Base-by-base conservation (phyloP, 2,888 invertebrate genomes). In the Drosophila helvetica region DNA sequence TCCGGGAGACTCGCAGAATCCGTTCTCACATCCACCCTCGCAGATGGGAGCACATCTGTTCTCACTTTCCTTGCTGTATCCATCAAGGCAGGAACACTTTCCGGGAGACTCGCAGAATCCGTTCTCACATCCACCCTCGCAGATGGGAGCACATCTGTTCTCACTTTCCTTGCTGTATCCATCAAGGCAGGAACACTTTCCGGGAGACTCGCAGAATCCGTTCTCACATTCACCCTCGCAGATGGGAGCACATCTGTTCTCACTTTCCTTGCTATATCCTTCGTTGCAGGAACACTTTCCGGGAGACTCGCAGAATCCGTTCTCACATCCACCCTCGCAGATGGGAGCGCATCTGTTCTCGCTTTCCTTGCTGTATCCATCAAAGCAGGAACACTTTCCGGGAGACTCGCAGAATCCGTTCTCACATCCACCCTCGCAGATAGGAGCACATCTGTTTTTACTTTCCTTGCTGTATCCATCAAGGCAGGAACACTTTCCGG, bases 131-230 rank as follows among this genome's bases (percentile, higher is more conserved):
- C 47, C 61, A 0, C 1, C n/a, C 1, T 19, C 15, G 12, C 61
- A 62, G 1, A 50, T 10, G 3, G 53, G 43, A 3, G 22, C 1
- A 22, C 81, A 81, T 1, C 2, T 51, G 18, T 62, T 62, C 6
- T 48, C 54, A 0, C 9, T 9, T 1, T 12, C 27, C 15, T 30
- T 25, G 1, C 8, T 10, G 45, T 53, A 78, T 1, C 75, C 78
- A 0, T 50, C n/a, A 9, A 30, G 6, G n/a, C 76, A 76, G 15
- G 19, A 42, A 33, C 76, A 76, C 4, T 27, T 46, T 18, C 51
- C 66, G 0, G 79, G 79, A 0, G 60, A 45, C 1, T 47, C 42
- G 2, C 76, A 77, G 25, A 25, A 43, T 0, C 76, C 76, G 10
- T 78, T 66, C 4, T 17, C 12, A n/a, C 63, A 76, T 5, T 8